phyloP scores from a whole-genome alignment of 2,797 vertebrate species.

The Phoebastria nigripes region DNA sequence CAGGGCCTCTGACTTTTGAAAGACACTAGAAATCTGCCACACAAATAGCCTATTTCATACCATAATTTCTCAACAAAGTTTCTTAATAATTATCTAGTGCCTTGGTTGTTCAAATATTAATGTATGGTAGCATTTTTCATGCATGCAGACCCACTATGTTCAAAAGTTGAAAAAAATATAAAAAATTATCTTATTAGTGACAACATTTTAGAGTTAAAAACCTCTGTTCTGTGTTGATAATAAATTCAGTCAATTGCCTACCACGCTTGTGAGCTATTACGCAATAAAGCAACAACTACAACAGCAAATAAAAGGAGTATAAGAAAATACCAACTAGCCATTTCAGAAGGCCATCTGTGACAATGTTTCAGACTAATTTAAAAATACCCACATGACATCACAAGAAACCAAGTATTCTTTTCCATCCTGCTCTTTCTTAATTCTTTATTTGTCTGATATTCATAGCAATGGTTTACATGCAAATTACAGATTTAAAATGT shows the following conservation, averaged over 20 bases:
- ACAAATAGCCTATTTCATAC: background rate
- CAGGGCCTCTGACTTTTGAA: background rate
- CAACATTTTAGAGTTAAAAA: background rate
- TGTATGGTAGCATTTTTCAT: background rate
- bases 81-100: background rate
- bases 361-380: constrained; percentile 39
- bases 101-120: background rate
- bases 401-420: constrained; percentile 39
- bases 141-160: background rate
- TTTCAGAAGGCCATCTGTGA: background rate
- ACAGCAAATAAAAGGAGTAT: background rate
- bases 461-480: constrained; percentile 22
- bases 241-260: constrained; percentile 7
- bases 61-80: background rate
- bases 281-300: background rate
- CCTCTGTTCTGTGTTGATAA: background rate
- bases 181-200: background rate
- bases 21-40: background rate
- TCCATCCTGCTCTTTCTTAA: background rate
- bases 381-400: background rate
- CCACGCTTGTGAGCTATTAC: background rate
- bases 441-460: constrained; percentile 18
- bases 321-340: background rate
- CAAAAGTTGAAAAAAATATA: background rate
- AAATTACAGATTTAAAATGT: constrained; percentile 58